phyloP scores from a whole-genome alignment of 2,797 vertebrate genomes.

The Pipistrellus pygmaeus region DNA sequence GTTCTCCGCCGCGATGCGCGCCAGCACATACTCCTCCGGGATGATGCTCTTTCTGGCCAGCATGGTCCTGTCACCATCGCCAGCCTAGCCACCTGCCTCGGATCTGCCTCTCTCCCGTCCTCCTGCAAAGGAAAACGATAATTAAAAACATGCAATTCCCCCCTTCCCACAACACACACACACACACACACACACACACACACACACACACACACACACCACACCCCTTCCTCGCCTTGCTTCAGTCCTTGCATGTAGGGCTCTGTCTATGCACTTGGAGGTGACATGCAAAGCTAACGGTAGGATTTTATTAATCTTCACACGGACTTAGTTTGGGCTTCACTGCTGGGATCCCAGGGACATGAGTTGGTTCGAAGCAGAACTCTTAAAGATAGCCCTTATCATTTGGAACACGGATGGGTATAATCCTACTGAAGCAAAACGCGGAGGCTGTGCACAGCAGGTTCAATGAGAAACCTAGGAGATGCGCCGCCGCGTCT shows the following conservation, averaged over 20 bases:
- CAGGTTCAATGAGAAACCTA: not conserved
- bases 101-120: not conserved
- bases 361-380: not conserved
- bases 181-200: too few relatives aligned
- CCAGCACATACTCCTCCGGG: slow-evolving; percentile 97
- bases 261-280: not conserved
- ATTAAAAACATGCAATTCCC: not conserved
- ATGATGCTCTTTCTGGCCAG: slow-evolving; percentile 98
- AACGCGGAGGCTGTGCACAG: not conserved
- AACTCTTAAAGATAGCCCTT: not conserved
- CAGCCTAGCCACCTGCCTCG: not conserved
- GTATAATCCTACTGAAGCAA: not conserved
- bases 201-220: too few relatives aligned
- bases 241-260: not conserved
- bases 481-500: not conserved
- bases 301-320: not conserved
- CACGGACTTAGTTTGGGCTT: not conserved
- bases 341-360: not conserved
- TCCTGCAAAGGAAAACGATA: slow-evolving; percentile 59
- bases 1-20: slow-evolving; percentile 93
- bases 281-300: not conserved
- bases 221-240: not conserved
- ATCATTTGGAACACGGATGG: not conserved
- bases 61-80: slow-evolving; percentile 90
- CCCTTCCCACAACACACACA: not conserved